Base-by-base conservation (phyloP, 2,888 invertebrate species). In the Drosophila acutilabella region DNA sequence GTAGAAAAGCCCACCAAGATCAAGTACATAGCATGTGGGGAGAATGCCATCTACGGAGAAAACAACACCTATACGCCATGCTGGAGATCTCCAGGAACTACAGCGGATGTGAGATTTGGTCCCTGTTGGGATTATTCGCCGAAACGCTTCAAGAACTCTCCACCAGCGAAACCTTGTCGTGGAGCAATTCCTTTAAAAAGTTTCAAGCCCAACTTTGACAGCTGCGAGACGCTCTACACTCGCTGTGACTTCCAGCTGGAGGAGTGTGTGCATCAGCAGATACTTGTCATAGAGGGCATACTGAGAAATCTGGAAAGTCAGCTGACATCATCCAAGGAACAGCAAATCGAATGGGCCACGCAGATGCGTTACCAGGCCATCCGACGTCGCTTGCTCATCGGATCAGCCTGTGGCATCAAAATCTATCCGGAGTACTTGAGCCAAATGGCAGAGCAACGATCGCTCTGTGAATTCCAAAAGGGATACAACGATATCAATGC, bases 361-460 rank as follows among this genome's bases (percentile, higher is more conserved):
- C 47, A 56, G 16, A 77, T 86, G 77, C 75, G 74, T 0, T 68
- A 85, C 16, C 88, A 88, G 4, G 64, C 77, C n/a, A 65, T 77
- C 13, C 65, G 85, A 1, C 81, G 89, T 38, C 79, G 85, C 8
- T 50, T 85, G 1, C 41, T 85, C 5, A 45, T 64, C 2, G 53
- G 59, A 6, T 72, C 61, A 3, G 76, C 77, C 2, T 69, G 73
- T 18, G 86, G 81, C 52, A 72, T 83, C 0, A 90, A 90, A 41
- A 60, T 76, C 2, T 90, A 89, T 54, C 91, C 90, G 2, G 90
- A 90, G 61, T 80, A 84, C 20, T 45, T 91, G 0, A 89, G 91
- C 1, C 59, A 70, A n/a, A 64, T 80, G 53, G 71, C 79, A 0
- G 90, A 90, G 41, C 51, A 74, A n/a, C 69, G 78, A 1, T 65